Base-by-base conservation (phyloP, 2,888 invertebrate species). In the Drosophila maculinotata region DNA sequence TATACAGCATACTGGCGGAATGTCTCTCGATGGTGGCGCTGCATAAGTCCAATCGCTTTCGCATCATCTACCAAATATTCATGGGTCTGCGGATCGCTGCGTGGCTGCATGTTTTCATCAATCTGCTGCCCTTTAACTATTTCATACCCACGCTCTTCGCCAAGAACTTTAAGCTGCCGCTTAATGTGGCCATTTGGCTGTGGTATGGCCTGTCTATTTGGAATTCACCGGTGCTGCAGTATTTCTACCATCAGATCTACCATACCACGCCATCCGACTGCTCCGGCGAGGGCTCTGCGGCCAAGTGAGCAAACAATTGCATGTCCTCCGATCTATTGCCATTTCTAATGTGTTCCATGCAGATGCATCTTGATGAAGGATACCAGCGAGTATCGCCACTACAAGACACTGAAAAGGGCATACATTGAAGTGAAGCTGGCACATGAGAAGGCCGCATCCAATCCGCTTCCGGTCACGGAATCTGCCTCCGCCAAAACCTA, bases 181-280 rank as follows among this genome's bases (percentile, higher is more conserved):
- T 92, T 0, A 92, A 91, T 48, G 70, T 91, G 36, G 76, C 76
- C 10, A 89, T 92, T 47, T 91, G 91, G 90, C 56, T 90, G 4
- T 92, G 92, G 92, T 92, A 92, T 69, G 91, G 91, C 1, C 71
- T 91, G 2, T 90, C 90, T 33, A 90, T 92, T 20, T 92, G 92
- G 92, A 91, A 91, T 52, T 92, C 92, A 4, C 91, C 91, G 1
- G 90, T 92, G 2, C 53, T 91, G 54, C 91, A 91, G 58, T 91
- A 90, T 69, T 90, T 91, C 53, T 91, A 92, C 62, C 92, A 92
- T 76, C 91, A 91, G 75, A 91, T 91, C 54, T 92, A 91, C 82
- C 92, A 92, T 48, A 90, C 85, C 26, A 76, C 89, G 3, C 89
- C 90, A 1, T 72, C 83, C 1, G 91, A 92, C 52, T 92, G 92